Evolutionary conservation across 2,113 vertebrate genomes (phyloP).

Genomic region (Pedionomus torquatus): DNA sequence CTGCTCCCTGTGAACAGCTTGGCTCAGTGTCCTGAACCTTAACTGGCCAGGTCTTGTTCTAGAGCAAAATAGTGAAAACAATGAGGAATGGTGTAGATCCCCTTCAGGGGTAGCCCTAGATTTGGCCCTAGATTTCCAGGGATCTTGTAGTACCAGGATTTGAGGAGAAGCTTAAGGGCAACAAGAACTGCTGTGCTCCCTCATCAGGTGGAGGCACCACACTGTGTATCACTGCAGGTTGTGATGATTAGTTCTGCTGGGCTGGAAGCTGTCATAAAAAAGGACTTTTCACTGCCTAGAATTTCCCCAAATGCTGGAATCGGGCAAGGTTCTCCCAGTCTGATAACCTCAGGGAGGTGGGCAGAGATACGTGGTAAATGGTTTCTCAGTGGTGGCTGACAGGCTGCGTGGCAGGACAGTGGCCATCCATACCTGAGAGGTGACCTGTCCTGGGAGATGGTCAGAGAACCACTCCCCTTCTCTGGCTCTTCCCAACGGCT

Average conservation of each 20-base stretch:
- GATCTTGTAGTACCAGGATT: background rate
- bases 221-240: rapidly evolving
- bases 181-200: background rate
- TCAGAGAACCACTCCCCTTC: background rate
- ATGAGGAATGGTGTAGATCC: background rate
- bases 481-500: background rate
- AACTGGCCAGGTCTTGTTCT: background rate
- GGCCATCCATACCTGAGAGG: background rate
- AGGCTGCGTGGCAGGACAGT: background rate
- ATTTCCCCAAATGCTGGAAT: background rate
- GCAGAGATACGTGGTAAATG: background rate
- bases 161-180: background rate
- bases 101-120: background rate
- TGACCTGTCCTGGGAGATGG: background rate
- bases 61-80: background rate
- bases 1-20: background rate
- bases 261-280: background rate
- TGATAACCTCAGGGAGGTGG: background rate
- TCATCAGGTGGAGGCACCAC: background rate
- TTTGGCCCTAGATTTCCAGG: background rate
- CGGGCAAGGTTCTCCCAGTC: background rate
- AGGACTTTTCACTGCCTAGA: background rate
- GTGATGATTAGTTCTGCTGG: background rate
- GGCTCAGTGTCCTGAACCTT: background rate
- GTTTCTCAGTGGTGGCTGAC: background rate